A percentile compares a stretch with the other conserved stretches of the same genome.
Evolutionary conservation across 1,140 invertebrate genomes (phyloP).

Genomic region (Penaeus vannamei): DNA sequence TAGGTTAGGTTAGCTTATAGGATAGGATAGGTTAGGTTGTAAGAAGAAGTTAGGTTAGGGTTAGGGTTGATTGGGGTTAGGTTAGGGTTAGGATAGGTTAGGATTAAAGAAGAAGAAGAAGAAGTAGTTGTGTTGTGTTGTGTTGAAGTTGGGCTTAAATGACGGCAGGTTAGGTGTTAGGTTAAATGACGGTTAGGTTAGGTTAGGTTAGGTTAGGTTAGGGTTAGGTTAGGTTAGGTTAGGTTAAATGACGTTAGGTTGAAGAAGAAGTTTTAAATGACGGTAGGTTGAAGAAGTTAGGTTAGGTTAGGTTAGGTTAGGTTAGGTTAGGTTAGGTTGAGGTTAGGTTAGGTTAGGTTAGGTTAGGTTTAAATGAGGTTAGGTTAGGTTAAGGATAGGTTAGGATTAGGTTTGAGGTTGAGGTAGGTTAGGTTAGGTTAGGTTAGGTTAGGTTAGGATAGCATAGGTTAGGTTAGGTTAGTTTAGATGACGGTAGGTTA

Average conservation of each 20-base stretch:
- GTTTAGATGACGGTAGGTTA: no score
- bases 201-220: no score
- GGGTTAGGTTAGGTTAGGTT: slow-evolving; percentile 12
- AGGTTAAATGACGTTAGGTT: neutral
- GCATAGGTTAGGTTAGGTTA: no score
- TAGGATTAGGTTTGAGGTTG: neutral
- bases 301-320: no score
- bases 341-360: slow-evolving; percentile 4
- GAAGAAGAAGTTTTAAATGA: neutral
- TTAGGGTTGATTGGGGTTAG: slow-evolving; percentile 1
- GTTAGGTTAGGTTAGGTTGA: no score
- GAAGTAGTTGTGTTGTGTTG: no score
- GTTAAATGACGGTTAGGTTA: no score
- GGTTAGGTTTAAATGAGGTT: neutral
- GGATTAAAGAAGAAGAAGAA: neutral
- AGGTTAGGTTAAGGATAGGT: neutral
- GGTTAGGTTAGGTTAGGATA: slow-evolving; percentile 5
- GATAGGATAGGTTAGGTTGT: slow-evolving; percentile 1
- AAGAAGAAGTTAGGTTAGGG: neutral
- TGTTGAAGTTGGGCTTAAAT: neutral
- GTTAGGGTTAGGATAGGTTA: no score
- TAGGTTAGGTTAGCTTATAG: slow-evolving; percentile 7
- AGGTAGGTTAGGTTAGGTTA: neutral
- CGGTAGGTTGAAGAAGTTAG: no score
- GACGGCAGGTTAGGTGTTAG: no score